Evolutionary conservation across 2,888 invertebrate genomes (phyloP).

Genomic region (Epinotia ramella): DNA sequence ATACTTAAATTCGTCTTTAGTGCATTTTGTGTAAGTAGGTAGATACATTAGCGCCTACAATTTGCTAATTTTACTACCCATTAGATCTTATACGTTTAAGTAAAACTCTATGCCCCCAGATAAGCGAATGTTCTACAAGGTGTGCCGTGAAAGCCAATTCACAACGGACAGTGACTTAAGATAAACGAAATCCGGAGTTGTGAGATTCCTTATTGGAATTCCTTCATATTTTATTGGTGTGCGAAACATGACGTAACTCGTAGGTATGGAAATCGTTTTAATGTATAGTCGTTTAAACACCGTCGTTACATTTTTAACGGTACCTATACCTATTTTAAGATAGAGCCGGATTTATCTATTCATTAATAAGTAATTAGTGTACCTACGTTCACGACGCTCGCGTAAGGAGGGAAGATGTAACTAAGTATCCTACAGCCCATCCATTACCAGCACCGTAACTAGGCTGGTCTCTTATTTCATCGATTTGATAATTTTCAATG

Average conservation of each 20-base stretch:
- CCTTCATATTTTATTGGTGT: background rate
- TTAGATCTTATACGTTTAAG: conserved; percentile 9
- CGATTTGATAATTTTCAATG: too few species aligned
- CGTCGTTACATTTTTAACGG: background rate
- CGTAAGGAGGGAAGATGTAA: too few species aligned
- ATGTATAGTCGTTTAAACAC: background rate
- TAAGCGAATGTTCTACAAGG: background rate
- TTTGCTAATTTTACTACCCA: conserved; percentile 16
- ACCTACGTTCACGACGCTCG: too few species aligned
- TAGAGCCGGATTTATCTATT: too few species aligned
- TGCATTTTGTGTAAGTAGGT: background rate
- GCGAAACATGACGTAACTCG: background rate
- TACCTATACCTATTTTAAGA: background rate
- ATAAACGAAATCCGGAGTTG: conserved; percentile 1
- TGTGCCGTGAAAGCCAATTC: conserved; percentile 1
- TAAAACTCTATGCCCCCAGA: background rate
- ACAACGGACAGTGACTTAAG: background rate
- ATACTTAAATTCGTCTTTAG: conserved; percentile 6
- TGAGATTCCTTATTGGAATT: background rate
- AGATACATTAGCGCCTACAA: background rate
- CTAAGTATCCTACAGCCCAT: too few species aligned
- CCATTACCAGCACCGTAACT: too few species aligned
- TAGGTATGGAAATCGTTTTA: background rate
- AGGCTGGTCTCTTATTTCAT: too few species aligned
- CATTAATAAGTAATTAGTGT: too few species aligned